Conservation (phyloP, 2,113 vertebrate genomes). For the Ammospiza caudacuta region DNA sequence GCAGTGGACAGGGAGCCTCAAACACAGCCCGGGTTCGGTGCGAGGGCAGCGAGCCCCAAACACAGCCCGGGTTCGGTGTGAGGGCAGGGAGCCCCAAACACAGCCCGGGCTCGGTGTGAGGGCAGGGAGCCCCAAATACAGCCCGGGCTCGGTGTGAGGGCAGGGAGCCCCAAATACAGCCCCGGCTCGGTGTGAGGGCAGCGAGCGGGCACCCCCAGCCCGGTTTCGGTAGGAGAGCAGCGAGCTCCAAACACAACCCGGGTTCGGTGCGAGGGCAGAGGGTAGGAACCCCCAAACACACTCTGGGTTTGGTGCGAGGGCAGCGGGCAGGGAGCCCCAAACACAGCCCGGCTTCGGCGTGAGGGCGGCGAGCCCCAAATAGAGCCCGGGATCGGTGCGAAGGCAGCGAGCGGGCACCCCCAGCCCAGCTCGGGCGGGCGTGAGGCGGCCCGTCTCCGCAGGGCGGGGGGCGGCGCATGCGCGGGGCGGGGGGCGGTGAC, state of each 20-base stretch:
- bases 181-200: fast-evolving
- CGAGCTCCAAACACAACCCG: too few relatives aligned
- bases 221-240: too few relatives aligned
- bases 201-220: too few relatives aligned
- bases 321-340: neutral
- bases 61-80: fast-evolving
- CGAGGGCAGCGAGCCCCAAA: too few relatives aligned
- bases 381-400: too few relatives aligned
- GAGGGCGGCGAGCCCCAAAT: neutral
- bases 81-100: too few relatives aligned
- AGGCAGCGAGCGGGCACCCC: fast-evolving
- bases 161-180: too few relatives aligned
- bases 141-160: fast-evolving
- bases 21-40: too few relatives aligned
- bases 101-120: fast-evolving
- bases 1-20: fast-evolving
- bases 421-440: neutral
- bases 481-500: neutral
- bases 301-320: fast-evolving
- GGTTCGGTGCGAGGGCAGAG: neutral
- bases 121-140: too few relatives aligned
- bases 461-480: conserved; percentile 4
- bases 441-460: neutral
- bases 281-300: neutral
- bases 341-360: fast-evolving